Evolutionary conservation across 2,888 invertebrate species (phyloP).

Genomic region (Scaptomyza polygonia): DNA sequence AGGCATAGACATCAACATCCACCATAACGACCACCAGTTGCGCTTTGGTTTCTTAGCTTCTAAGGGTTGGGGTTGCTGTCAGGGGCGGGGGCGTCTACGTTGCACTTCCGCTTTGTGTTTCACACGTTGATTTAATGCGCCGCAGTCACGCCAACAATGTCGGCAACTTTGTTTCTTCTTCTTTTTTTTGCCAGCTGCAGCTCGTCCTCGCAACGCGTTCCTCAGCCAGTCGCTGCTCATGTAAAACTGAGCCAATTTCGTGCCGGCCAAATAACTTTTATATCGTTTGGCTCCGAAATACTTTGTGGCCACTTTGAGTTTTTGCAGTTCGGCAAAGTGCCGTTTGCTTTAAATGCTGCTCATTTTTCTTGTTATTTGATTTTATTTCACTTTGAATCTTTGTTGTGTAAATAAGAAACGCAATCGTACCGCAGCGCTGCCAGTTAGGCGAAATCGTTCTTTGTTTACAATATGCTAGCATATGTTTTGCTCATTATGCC

Average conservation of each 20-base stretch:
- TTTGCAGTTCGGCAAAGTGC: conserved; percentile 2
- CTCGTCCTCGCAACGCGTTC: conserved; percentile 35
- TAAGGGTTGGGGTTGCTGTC: conserved; percentile 4
- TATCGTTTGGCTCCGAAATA: conserved; percentile 44
- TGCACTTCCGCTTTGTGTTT: conserved; percentile 76
- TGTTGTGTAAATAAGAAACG: conserved; percentile 12
- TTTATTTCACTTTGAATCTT: conserved; percentile 2
- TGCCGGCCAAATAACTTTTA: conserved; percentile 70
- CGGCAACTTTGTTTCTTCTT: conserved; percentile 3
- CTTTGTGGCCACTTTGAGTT: conserved; percentile 22
- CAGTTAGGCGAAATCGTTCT: neutral
- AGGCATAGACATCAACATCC: conserved; percentile 63
- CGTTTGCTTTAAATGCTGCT: neutral
- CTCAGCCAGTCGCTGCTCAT: conserved; percentile 64
- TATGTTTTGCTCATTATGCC: conserved; percentile 13
- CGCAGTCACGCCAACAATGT: conserved; percentile 69
- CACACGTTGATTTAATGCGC: conserved; percentile 79
- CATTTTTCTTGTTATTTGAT: neutral
- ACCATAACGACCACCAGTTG: conserved; percentile 67
- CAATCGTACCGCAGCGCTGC: conserved; percentile 32
- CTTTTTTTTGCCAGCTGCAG: conserved; percentile 14
- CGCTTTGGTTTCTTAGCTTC: conserved; percentile 4
- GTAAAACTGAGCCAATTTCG: conserved; percentile 62
- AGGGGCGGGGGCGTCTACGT: conserved; percentile 27
- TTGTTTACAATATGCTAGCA: conserved; percentile 39